A percentile compares a stretch with the other conserved stretches of the same genome.
These are phyloP conservation scores for Penaeus chinensis DNA, from an alignment of 1,140 invertebrate genomes.

Conservation along the genomic window DNA sequence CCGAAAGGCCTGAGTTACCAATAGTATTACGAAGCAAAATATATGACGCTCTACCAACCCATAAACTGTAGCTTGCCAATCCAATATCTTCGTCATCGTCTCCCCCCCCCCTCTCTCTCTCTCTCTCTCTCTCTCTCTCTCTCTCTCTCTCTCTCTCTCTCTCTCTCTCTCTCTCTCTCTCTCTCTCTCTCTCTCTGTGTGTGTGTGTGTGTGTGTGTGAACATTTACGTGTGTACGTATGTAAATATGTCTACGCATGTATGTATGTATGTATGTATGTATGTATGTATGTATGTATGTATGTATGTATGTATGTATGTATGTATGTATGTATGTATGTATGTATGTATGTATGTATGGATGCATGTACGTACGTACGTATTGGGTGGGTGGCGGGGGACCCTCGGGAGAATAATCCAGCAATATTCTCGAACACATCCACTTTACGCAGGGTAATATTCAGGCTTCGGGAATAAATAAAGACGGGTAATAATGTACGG, in stretches of 20 bases:
- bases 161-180: background rate
- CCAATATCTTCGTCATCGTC: slow-evolving; percentile 4
- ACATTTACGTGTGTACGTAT: background rate
- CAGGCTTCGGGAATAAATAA: no score
- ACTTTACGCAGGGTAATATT: no score
- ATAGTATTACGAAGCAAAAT: slow-evolving; percentile 6
- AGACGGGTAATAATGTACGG: no score
- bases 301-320: background rate
- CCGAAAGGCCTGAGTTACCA: background rate
- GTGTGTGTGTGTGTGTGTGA: no score
- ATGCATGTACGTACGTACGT: background rate
- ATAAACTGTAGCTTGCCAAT: slow-evolving; percentile 13
- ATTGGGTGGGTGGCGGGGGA: background rate
- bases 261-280: background rate
- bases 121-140: background rate
- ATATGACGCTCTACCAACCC: slow-evolving; percentile 9
- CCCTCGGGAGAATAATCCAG: no score
- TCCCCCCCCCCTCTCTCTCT: background rate
- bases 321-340: background rate
- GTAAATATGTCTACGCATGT: background rate
- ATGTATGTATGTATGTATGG: no score
- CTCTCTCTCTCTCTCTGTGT: no score
- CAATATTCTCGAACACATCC: no score
- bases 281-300: background rate
- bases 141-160: background rate